Conservation (phyloP, 2,797 vertebrate genomes). For the Siniperca scherzeri region DNA sequence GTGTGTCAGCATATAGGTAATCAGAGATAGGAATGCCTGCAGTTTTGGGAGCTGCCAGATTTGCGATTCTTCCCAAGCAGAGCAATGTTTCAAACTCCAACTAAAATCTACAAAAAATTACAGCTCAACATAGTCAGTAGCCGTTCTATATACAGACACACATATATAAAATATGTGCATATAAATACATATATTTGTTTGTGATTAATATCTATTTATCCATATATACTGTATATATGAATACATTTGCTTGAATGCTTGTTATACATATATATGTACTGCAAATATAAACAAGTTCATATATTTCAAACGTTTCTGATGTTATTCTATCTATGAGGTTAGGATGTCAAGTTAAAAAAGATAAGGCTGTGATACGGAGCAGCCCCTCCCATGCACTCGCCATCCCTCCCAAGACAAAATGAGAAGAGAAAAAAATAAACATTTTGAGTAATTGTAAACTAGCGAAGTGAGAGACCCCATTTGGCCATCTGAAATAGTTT, state of each 20-base stretch:
- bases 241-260: slow-evolving; percentile 86
- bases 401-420: slow-evolving; percentile 83
- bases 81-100: slow-evolving; percentile 94
- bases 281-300: slow-evolving; percentile 97
- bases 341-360: slow-evolving; percentile 89
- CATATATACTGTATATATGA: slow-evolving; percentile 88
- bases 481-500: slow-evolving; percentile 92
- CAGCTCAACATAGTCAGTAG: slow-evolving; percentile 93
- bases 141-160: slow-evolving; percentile 88
- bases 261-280: slow-evolving; percentile 98
- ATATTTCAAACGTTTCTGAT: slow-evolving; percentile 95
- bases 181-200: slow-evolving; percentile 89
- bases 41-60: slow-evolving; percentile 92
- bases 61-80: slow-evolving; percentile 90
- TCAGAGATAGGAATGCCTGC: slow-evolving; percentile 93
- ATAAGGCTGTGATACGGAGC: slow-evolving; percentile 88
- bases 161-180: slow-evolving; percentile 90
- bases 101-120: slow-evolving; percentile 98
- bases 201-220: slow-evolving; percentile 88
- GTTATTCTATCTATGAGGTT: slow-evolving; percentile 93
- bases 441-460: slow-evolving; percentile 89
- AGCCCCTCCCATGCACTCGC: slow-evolving; percentile 87
- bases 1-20: slow-evolving; percentile 86
- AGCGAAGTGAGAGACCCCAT: slow-evolving; percentile 86
- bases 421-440: slow-evolving; percentile 85